Evolutionary conservation across 2,113 vertebrate genomes (phyloP), one percentile per base, ranked within the genome.

Genomic region (Tapirus terrestris): DNA sequence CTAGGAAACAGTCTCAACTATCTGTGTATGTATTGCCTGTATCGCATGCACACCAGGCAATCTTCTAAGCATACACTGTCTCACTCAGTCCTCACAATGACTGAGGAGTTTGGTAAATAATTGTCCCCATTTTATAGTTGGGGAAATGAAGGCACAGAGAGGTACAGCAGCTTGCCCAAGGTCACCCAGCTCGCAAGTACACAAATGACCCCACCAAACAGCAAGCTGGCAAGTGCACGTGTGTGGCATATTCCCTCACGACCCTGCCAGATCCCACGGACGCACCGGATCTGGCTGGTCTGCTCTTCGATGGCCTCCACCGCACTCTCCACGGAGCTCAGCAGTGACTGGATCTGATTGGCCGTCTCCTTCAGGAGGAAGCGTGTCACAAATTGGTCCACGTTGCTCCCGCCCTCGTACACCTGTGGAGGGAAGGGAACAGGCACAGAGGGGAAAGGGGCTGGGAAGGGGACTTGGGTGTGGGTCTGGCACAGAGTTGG

Each of bases 241-340:
- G 39, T 39, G 39, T 39, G 27, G 45, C 18, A 10, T 3, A 1
- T 12, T 58, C 81, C 95, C n/a, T 0, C 0, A 5, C 14, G 77
- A 31, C 56, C 65, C 20, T 1, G 1, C 2, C 2, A 16, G 2
- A 36, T 3, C 87, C 80, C 53, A 0, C 0, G 1, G 1, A 39
- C 99, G n/a, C 96, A 99, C 99, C 99, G 99, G 97, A 98, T 91
- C 20, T 99, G 99, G 98, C 98, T 99, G 98, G 99, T 99, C 98
- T 99, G 99, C 96, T 99, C 99, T 0, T 99, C 99, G 0, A 99
- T 99, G 75, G 99, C 99, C 21, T 99, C 99, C 97, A 99, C 99
- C 0, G 99, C 99, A 0, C 99, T 99, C 98, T 99, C 99, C 98
- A 99, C 99, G 0, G 99, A 99, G 98, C 98, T 99, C 91, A 99